These are phyloP conservation scores for Scaptomyza cyrtandrae DNA, from an alignment of 2,888 invertebrate genomes.

Conservation along the genomic window DNA sequence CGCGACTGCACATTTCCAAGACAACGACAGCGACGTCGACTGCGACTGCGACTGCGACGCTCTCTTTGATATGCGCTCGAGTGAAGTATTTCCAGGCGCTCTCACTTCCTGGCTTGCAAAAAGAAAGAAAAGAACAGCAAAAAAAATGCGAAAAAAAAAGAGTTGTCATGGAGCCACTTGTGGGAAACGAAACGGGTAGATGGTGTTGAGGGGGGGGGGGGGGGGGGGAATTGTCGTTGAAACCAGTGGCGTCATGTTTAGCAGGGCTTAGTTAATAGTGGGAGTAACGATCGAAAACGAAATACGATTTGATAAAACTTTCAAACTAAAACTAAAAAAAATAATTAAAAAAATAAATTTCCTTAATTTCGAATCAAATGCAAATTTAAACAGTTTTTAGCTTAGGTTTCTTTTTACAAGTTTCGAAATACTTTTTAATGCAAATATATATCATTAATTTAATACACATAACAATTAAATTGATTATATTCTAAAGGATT, in stretches of 20 bases:
- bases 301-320: too few species aligned
- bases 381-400: too few species aligned
- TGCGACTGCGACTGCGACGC: conserved; percentile 1
- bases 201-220: not conserved
- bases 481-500: too few species aligned
- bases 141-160: conserved; percentile 41
- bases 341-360: too few species aligned
- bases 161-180: conserved; percentile 67
- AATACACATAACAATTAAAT: too few species aligned
- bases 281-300: too few species aligned
- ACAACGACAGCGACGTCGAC: conserved; percentile 37
- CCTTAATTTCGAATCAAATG: too few species aligned
- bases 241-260: not conserved
- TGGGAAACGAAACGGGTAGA: conserved; percentile 1
- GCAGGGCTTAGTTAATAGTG: not conserved
- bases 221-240: not conserved
- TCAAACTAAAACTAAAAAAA: too few species aligned
- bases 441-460: too few species aligned
- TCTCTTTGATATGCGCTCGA: conserved; percentile 33
- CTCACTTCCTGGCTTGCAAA: conserved; percentile 38
- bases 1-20: conserved; percentile 59
- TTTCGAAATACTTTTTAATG: too few species aligned
- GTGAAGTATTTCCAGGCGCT: conserved; percentile 63
- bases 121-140: conserved; percentile 24
- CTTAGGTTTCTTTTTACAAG: too few species aligned